These are phyloP conservation scores for Amphimallon solstitiale DNA, from an alignment of 2,888 invertebrate species.

Conservation along the genomic window DNA sequence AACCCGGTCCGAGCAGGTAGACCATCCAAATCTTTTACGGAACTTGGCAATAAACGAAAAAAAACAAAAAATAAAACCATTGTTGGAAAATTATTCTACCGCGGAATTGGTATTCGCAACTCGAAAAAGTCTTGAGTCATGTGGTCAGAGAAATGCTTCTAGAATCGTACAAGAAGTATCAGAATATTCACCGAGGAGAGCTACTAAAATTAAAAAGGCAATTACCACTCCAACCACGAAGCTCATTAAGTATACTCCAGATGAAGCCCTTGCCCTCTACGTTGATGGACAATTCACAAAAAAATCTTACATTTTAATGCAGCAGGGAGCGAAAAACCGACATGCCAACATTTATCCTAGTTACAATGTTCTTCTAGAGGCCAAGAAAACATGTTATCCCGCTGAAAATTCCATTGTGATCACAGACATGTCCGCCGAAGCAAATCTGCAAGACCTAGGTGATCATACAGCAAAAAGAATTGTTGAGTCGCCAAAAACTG, in stretches of 20 bases:
- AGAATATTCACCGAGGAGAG: constrained; percentile 5
- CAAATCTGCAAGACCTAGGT: constrained; percentile 35
- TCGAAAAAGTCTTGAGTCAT: constrained; percentile 34
- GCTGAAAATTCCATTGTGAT: constrained; percentile 26
- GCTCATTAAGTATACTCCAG: not conserved
- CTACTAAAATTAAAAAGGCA: not conserved
- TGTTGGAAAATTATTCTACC: constrained; percentile 27
- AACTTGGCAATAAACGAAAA: constrained; percentile 20
- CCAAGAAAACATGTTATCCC: constrained; percentile 32
- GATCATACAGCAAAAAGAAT: constrained; percentile 32
- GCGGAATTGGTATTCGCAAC: constrained; percentile 33
- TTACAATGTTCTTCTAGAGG: constrained; percentile 10
- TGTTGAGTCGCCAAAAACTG: constrained; percentile 11
- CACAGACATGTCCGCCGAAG: constrained; percentile 24
- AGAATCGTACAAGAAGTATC: constrained; percentile 9
- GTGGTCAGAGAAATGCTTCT: constrained; percentile 23
- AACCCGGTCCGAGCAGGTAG: constrained; percentile 9
- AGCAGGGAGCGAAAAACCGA: not conserved
- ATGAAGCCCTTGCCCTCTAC: not conserved
- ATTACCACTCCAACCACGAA: not conserved
- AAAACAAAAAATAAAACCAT: not conserved
- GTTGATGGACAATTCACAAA: too few relatives aligned
- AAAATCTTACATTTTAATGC: not conserved
- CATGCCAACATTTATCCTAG: constrained; percentile 6
- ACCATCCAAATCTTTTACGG: constrained; percentile 7